Percentiles rank a stretch among this genome's conserved stretches.
Conservation (phyloP, 2,888 invertebrate species). For the Drosophila atripex region DNA sequence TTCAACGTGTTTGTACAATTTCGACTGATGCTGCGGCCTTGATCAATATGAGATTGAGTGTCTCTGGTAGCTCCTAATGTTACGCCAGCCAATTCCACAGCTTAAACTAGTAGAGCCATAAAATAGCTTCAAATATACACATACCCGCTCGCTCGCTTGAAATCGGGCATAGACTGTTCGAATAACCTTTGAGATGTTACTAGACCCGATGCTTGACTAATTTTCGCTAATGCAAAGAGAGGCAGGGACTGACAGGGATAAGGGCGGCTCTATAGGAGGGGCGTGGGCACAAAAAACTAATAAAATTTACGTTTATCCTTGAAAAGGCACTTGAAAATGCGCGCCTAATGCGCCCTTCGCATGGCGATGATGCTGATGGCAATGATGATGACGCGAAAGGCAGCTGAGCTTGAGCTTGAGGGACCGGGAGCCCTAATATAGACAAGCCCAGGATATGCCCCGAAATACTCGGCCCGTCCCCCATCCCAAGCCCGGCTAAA, state of each 20-base stretch:
- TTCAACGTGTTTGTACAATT: slow-evolving; percentile 9
- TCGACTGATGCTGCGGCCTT: slow-evolving; percentile 3
- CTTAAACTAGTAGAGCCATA: slow-evolving; percentile 16
- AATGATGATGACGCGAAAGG: slow-evolving; percentile 48
- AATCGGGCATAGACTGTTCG: slow-evolving; percentile 35
- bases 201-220: slow-evolving; percentile 59
- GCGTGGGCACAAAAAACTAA: slow-evolving; percentile 59
- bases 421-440: slow-evolving; percentile 65
- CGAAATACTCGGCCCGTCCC: slow-evolving; percentile 46
- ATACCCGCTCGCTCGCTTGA: not conserved
- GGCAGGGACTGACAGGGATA: slow-evolving; percentile 20
- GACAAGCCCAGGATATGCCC: slow-evolving; percentile 56
- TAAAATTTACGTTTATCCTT: slow-evolving; percentile 80
- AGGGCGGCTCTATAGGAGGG: slow-evolving; percentile 1
- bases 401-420: slow-evolving; percentile 47
- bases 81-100: slow-evolving; percentile 14
- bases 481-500: slow-evolving; percentile 51
- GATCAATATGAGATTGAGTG: slow-evolving; percentile 12
- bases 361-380: slow-evolving; percentile 28
- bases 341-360: slow-evolving; percentile 70
- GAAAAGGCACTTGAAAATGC: slow-evolving; percentile 76
- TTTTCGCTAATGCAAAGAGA: slow-evolving; percentile 76
- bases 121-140: slow-evolving; percentile 8
- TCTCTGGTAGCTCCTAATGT: slow-evolving; percentile 1
- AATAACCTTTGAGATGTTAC: slow-evolving; percentile 62